Base-by-base conservation (phyloP, 2,888 invertebrate genomes). In the Peribatodes rhomboidaria region DNA sequence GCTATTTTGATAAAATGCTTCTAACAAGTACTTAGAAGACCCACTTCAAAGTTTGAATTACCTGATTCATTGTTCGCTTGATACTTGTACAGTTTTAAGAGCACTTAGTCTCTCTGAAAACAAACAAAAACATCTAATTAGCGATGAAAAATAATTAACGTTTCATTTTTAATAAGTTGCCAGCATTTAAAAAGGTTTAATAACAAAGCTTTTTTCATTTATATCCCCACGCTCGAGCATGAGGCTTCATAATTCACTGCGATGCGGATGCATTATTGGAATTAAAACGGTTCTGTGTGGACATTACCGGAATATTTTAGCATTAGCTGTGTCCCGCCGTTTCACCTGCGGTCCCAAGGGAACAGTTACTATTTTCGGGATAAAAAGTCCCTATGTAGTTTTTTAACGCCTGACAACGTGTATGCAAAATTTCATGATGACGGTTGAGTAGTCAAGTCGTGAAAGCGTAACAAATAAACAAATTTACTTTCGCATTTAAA, bases 251-350 rank as follows among this genome's bases (percentile, higher is more conserved):
- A 71, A 69, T 63, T 71, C 65, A 69, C 66, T 44, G 63, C 65
- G 44, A 61, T 65, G 68, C 58, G 68, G 66, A 72, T 71, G 70
- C 70, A 72, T 72, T 72, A 71, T 69, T 72, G 65, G 68, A 72
- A 72, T 72, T 71, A 72, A 72, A 72, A 71, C 63, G 55, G 65
- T 53, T 56, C 56, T 64, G 63, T 67, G 70, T 69, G 72, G 68
- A 72, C 65, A 67, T 72, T 70, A 60, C 58, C 20, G 39, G 46
- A 13, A 16, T 22, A 27, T 10, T 37, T n/a, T 65, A 20, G 7
- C 41, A n/a, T n/a, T 41, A n/a, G 18, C 2, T 3, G 41, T 41
- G n/a, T n/a, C n/a, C n/a, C n/a, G n/a, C n/a, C n/a, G n/a, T n/a
- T n/a, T n/a, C n/a, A n/a, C n/a, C n/a, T n/a, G n/a, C n/a, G n/a